phyloP scores from a whole-genome alignment of 2,797 vertebrate genomes.

The Phalloptychus januarius region DNA sequence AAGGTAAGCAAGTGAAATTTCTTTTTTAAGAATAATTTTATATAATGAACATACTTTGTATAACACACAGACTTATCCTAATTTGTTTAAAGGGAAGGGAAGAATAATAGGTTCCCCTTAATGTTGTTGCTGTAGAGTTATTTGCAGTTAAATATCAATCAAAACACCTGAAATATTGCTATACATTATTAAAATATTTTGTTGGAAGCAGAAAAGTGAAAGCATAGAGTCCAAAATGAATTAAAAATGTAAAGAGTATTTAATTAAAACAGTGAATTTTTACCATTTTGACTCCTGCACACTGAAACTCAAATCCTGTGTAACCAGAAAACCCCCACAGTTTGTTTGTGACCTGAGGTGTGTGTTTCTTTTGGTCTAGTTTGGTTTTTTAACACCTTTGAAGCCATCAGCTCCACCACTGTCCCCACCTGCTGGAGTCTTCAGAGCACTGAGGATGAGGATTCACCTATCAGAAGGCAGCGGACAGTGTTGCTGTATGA shows the following conservation, averaged over 20 bases:
- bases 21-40: background rate
- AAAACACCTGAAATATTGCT: background rate
- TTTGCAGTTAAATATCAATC: background rate
- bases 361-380: background rate
- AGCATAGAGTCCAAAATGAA: background rate
- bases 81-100: background rate
- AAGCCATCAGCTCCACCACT: conserved; percentile 20
- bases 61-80: background rate
- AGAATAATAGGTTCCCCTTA: background rate
- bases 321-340: background rate
- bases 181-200: background rate
- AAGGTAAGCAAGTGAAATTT: background rate
- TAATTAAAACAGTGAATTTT: background rate
- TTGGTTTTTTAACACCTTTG: conserved; percentile 16
- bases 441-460: background rate
- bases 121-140: background rate
- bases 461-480: conserved; percentile 64
- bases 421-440: conserved; percentile 54
- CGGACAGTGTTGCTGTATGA: conserved; percentile 69
- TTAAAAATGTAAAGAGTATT: background rate
- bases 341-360: background rate
- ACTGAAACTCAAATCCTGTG: background rate
- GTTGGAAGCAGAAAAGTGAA: background rate
- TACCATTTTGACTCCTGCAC: background rate
- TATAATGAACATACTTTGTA: background rate